phyloP scores from a whole-genome alignment of 2,888 invertebrate genomes.

The Encarsia formosa region DNA sequence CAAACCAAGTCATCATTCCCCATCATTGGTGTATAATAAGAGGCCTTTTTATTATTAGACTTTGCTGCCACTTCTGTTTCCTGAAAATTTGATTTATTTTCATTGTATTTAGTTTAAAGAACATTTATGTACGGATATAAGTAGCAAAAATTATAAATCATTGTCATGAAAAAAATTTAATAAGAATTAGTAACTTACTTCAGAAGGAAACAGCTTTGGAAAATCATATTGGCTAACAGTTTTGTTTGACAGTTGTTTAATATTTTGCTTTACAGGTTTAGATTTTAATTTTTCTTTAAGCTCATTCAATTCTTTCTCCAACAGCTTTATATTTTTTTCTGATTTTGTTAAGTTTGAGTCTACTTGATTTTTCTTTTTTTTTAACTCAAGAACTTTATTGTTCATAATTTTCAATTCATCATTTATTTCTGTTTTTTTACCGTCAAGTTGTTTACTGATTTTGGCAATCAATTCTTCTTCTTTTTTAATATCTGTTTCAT shows the following conservation, averaged over 20 bases:
- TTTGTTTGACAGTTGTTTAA: not conserved
- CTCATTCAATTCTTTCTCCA: conserved; percentile 11
- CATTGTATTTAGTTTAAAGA: not conserved
- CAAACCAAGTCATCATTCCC: conserved; percentile 24
- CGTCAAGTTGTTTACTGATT: conserved; percentile 1
- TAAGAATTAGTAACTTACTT: conserved; percentile 8
- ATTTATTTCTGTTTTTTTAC: not conserved
- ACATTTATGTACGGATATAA: not conserved
- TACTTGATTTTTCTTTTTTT: conserved; percentile 4
- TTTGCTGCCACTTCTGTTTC: conserved; percentile 6
- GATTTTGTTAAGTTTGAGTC: conserved; percentile 2
- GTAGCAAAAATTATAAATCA: no score
- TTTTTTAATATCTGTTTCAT: conserved; percentile 8
- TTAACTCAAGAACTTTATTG: conserved; percentile 6
- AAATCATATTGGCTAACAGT: conserved; percentile 4
- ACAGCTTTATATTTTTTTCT: conserved; percentile 4
- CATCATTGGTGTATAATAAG: conserved; percentile 20
- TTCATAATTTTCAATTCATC: conserved; percentile 11
- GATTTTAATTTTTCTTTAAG: conserved; percentile 8
- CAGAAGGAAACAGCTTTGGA: conserved; percentile 12
- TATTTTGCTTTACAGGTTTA: not conserved
- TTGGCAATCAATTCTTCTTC: conserved; percentile 7
- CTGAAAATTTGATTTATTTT: conserved; percentile 1
- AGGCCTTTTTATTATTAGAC: conserved; percentile 14
- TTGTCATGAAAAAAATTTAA: no score